A percentile compares a stretch with the other conserved stretches of the same genome.
Conservation (phyloP, 2,797 vertebrate species). For the Tapera naevia region DNA sequence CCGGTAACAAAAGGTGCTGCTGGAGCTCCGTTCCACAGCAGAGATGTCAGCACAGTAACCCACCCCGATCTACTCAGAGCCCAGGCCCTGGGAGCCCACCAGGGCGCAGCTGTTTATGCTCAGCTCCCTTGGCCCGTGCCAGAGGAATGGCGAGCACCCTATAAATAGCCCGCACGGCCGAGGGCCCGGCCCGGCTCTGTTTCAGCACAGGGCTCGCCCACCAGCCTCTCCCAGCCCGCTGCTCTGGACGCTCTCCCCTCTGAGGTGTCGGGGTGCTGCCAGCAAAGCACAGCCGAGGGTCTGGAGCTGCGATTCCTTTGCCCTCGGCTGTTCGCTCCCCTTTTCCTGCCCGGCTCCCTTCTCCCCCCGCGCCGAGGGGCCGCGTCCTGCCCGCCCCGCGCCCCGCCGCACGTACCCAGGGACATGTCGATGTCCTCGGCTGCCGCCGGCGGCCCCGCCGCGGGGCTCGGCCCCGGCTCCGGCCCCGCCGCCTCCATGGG, state of each 20-base stretch:
- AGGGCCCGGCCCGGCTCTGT: neutral
- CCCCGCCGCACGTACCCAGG: no score
- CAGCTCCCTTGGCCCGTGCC: neutral
- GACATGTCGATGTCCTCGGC: no score
- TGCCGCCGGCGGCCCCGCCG: no score
- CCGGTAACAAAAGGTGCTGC: neutral
- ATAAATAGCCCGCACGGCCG: conserved; percentile 26
- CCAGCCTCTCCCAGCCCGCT: neutral
- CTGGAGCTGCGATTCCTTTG: no score
- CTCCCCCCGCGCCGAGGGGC: neutral
- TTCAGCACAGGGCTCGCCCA: neutral
- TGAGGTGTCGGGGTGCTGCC: neutral
- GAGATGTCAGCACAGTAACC: neutral
- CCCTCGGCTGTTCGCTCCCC: no score
- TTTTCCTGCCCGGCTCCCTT: neutral
- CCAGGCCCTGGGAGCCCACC: neutral
- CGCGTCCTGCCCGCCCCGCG: accelerated
- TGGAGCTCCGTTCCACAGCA: neutral
- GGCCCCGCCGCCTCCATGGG: no score
- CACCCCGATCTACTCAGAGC: neutral
- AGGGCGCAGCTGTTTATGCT: neutral
- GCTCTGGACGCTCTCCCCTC: neutral
- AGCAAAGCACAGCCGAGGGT: neutral
- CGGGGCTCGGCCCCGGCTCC: no score
- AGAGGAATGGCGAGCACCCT: conserved; percentile 1